These are phyloP conservation scores for Melanotus villosus DNA, from an alignment of 2,888 invertebrate genomes.

Conservation along the genomic window DNA sequence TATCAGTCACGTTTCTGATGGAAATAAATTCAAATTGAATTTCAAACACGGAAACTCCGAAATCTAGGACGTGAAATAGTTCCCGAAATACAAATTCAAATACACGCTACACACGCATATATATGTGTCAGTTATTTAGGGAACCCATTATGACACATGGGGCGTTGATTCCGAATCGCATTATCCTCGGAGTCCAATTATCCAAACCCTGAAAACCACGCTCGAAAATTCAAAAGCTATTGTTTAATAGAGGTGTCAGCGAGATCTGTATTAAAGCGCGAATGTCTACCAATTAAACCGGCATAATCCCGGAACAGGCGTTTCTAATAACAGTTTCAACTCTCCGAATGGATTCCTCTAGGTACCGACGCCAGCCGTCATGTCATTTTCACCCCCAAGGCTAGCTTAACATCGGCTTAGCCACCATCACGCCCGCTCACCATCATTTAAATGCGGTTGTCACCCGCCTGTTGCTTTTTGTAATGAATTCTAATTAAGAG, in stretches of 20 bases:
- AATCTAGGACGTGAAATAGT: too few relatives aligned
- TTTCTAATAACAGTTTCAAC: constrained; percentile 8
- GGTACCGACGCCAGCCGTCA: constrained; percentile 23
- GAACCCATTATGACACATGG: not conserved
- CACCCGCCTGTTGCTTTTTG: constrained; percentile 31
- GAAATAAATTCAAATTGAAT: too few relatives aligned
- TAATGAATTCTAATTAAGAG: constrained; percentile 28
- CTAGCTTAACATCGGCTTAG: constrained; percentile 16
- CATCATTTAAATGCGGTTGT: constrained; percentile 22
- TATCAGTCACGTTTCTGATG: too few relatives aligned
- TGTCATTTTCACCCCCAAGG: constrained; percentile 12
- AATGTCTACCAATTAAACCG: constrained; percentile 19
- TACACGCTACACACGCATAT: not conserved
- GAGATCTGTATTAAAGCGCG: constrained; percentile 19
- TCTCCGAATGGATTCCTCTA: constrained; percentile 19
- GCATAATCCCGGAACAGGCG: constrained; percentile 21
- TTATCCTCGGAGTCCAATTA: constrained; percentile 1
- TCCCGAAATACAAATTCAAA: too few relatives aligned
- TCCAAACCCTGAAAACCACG: constrained; percentile 6
- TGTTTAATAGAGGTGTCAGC: constrained; percentile 10
- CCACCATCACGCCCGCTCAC: constrained; percentile 16
- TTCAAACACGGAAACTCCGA: too few relatives aligned
- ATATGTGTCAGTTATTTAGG: not conserved
- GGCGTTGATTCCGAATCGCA: not conserved
- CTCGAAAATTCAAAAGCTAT: not conserved